Conservation (phyloP, 2,113 vertebrate species). For the Nipponia nippon region DNA sequence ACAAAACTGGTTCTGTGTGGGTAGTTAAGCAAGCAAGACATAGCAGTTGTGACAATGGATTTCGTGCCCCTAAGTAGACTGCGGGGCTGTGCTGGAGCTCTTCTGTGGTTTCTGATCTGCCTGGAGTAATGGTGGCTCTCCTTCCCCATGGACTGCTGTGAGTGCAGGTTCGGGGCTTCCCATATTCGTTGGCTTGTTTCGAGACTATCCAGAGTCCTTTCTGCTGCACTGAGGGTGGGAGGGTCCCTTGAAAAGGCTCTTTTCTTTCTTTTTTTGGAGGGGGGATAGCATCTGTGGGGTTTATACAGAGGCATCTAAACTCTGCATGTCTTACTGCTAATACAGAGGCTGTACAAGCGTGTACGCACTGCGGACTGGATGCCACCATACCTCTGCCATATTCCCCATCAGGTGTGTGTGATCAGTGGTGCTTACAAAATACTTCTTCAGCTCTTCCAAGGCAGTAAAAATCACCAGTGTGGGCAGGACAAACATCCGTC, state of each 20-base stretch:
- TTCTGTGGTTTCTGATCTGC: not conserved
- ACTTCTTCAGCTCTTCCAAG: not conserved
- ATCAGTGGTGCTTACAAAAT: not conserved
- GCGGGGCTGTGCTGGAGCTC: not conserved
- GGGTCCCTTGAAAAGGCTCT: not conserved
- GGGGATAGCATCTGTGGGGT: not conserved
- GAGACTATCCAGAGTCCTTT: not conserved
- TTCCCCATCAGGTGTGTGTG: not conserved
- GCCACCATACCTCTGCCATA: rapidly evolving
- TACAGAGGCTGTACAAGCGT: not conserved
- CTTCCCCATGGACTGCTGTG: not conserved
- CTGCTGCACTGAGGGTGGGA: not conserved
- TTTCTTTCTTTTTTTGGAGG: not conserved
- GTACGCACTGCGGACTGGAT: rapidly evolving
- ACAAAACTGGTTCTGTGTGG: constrained; percentile 25
- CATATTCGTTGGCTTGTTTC: not conserved
- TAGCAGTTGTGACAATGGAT: not conserved
- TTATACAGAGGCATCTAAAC: not conserved
- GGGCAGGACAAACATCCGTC: not conserved
- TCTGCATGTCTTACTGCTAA: not conserved
- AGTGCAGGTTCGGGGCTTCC: not conserved
- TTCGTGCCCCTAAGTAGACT: not conserved
- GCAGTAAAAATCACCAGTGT: not conserved
- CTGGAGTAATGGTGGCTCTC: not conserved
- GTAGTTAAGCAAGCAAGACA: not conserved